Conservation (phyloP, 2,797 vertebrate genomes). For the Enteromius treurensis region DNA sequence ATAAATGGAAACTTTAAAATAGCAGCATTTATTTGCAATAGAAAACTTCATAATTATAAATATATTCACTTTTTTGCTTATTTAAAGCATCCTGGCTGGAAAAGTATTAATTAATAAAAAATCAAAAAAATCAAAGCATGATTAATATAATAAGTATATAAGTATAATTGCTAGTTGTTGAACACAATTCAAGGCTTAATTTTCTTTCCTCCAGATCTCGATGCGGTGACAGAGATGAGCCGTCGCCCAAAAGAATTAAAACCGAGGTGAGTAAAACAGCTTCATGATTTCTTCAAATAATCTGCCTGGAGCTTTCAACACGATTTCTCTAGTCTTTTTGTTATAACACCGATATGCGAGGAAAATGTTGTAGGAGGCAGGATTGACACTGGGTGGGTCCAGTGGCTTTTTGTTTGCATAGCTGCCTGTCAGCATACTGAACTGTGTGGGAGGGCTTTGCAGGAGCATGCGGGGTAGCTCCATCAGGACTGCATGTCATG, state of each 20-base stretch:
- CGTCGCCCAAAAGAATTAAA: slow-evolving; percentile 96
- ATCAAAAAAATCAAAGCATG: neutral
- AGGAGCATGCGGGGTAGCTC: slow-evolving; percentile 49
- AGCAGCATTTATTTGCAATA: neutral
- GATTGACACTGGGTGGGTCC: slow-evolving; percentile 59
- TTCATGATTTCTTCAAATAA: slow-evolving; percentile 6
- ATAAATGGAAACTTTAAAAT: neutral
- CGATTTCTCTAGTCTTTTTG: neutral
- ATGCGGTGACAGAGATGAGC: slow-evolving; percentile 93
- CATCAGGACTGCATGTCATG: slow-evolving; percentile 55
- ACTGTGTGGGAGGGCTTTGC: slow-evolving; percentile 56
- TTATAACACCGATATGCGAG: slow-evolving; percentile 46
- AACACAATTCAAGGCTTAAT: neutral
- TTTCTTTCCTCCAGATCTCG: slow-evolving; percentile 83
- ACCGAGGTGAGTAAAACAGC: slow-evolving; percentile 83
- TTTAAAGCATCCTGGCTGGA: neutral
- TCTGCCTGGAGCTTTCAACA: neutral
- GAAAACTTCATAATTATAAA: neutral
- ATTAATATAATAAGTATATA: neutral
- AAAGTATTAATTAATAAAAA: neutral
- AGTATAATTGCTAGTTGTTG: neutral
- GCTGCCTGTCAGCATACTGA: slow-evolving; percentile 58
- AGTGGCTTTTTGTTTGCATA: slow-evolving; percentile 63
- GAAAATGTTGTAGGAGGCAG: slow-evolving; percentile 50
- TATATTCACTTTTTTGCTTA: neutral